A percentile compares a stretch with the other conserved stretches of the same genome.
These are phyloP conservation scores for Pipistrellus nathusii DNA, from an alignment of 2,797 vertebrate species.

Conservation along the genomic window DNA sequence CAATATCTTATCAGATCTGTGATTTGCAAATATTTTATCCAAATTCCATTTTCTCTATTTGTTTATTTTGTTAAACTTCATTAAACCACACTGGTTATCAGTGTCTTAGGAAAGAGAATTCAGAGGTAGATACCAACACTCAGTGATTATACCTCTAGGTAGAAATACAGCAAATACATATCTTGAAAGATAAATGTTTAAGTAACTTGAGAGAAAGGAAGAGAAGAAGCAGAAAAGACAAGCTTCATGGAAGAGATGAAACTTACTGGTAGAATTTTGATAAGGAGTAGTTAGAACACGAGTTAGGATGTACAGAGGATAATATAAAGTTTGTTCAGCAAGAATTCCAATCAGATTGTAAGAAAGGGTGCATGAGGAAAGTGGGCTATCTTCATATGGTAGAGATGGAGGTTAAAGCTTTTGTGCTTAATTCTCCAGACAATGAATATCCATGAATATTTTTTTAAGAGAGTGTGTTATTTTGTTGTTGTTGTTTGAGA, in stretches of 20 bases:
- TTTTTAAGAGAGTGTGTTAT: not conserved
- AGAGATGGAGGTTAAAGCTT: not conserved
- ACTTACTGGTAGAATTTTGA: not conserved
- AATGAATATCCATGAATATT: not conserved
- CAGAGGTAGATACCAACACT: not conserved
- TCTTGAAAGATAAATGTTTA: not conserved
- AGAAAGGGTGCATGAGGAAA: not conserved
- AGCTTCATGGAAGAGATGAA: not conserved
- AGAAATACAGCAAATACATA: not conserved
- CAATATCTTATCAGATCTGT: slow-evolving; percentile 23
- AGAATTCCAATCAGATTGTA: not conserved
- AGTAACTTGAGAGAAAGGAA: not conserved
- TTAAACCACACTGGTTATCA: not conserved
- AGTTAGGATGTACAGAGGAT: not conserved
- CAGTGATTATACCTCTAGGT: not conserved
- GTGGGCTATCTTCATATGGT: not conserved
- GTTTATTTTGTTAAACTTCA: not conserved
- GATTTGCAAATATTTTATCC: slow-evolving; percentile 26
- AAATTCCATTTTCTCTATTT: not conserved
- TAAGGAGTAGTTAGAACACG: not conserved
- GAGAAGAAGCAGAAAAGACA: not conserved
- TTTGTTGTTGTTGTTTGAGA: not conserved
- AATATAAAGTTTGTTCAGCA: not conserved
- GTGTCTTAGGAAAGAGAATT: not conserved
- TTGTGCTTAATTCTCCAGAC: slow-evolving; percentile 12